phyloP scores from a whole-genome alignment of 2,888 invertebrate genomes.

The Oasisia sp. region DNA sequence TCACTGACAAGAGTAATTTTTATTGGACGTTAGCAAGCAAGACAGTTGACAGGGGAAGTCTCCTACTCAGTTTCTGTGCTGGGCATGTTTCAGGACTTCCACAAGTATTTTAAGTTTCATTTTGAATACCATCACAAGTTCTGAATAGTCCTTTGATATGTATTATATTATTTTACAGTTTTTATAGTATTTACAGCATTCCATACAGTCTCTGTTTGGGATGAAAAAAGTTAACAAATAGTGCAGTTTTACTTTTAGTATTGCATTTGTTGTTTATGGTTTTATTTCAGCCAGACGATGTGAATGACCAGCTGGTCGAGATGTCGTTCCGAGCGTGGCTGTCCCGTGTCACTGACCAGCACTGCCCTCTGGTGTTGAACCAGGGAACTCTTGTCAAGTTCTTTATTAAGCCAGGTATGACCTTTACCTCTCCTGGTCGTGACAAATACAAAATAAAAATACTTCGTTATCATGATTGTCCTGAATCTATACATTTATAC shows the following conservation, averaged over 20 bases:
- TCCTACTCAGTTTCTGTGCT: too few relatives aligned
- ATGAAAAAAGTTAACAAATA: too few relatives aligned
- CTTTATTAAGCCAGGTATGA: constrained; percentile 47
- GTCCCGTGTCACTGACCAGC: constrained; percentile 40
- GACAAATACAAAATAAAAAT: not conserved
- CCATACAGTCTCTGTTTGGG: too few relatives aligned
- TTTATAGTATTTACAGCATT: too few relatives aligned
- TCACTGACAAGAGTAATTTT: too few relatives aligned
- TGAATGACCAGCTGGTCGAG: constrained; percentile 47
- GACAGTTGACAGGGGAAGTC: too few relatives aligned
- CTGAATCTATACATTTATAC: not conserved
- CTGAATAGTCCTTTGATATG: too few relatives aligned
- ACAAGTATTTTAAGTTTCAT: too few relatives aligned
- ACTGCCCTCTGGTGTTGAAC: constrained; percentile 54
- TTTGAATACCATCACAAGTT: too few relatives aligned
- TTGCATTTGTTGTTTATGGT: not conserved
- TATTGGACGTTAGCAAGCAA: too few relatives aligned
- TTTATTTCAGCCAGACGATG: constrained; percentile 46
- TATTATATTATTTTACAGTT: too few relatives aligned
- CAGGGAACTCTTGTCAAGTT: constrained; percentile 53
- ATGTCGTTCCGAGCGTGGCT: constrained; percentile 54
- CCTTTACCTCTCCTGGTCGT: not conserved
- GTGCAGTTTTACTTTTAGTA: not conserved
- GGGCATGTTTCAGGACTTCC: too few relatives aligned
- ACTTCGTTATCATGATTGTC: not conserved